These are phyloP conservation scores for Clunio marinus DNA, from an alignment of 2,888 invertebrate species.

Conservation along the genomic window DNA sequence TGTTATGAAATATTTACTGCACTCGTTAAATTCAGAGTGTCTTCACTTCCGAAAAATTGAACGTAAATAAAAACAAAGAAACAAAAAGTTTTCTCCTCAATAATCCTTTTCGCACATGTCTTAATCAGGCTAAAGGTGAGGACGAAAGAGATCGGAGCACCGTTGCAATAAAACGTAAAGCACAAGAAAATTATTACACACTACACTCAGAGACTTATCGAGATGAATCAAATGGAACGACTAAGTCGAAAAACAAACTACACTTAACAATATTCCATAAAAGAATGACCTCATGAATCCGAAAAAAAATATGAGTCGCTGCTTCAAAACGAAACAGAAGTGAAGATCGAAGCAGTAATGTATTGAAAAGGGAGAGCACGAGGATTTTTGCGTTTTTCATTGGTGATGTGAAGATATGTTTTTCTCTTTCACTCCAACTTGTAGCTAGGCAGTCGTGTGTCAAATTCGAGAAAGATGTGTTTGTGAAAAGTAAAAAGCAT, in stretches of 20 bases:
- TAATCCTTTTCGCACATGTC: conserved; percentile 16
- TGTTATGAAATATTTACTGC: too few species aligned
- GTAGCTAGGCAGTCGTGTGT: conserved; percentile 18
- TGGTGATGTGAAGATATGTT: background rate
- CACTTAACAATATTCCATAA: conserved; percentile 36
- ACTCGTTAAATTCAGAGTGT: too few species aligned
- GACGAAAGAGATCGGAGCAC: background rate
- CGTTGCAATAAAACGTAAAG: background rate
- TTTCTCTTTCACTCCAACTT: background rate
- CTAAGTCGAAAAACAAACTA: conserved; percentile 37
- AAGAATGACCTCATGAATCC: conserved; percentile 37
- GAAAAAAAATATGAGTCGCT: conserved; percentile 20
- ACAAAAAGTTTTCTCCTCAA: background rate
- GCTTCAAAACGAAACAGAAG: conserved; percentile 11
- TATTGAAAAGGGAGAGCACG: background rate
- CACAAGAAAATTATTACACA: conserved; percentile 13
- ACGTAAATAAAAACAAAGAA: too few species aligned
- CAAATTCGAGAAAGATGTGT: too few species aligned
- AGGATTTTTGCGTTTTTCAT: background rate
- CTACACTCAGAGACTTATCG: conserved; percentile 27
- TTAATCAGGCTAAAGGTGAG: background rate
- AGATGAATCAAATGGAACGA: conserved; percentile 38
- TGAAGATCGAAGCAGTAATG: background rate
- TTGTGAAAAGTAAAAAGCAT: background rate
- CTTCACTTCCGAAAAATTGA: too few species aligned